Evolutionary conservation across 2,113 vertebrate genomes (phyloP).

Genomic region (Pseudolaguvia tuberculata): DNA sequence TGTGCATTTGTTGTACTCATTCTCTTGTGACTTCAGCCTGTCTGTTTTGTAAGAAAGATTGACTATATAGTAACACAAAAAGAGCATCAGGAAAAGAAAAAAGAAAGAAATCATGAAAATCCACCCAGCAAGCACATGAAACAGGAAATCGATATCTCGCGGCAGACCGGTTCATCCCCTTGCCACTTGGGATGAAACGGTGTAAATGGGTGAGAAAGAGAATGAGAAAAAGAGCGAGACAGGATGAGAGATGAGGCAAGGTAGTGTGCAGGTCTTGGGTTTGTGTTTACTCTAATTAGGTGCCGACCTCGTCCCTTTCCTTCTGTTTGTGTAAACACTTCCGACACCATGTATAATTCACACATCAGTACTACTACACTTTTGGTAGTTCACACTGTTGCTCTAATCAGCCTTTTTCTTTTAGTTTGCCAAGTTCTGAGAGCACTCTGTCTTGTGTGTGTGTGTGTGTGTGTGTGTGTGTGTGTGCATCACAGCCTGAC

Average conservation of each 20-base stretch:
- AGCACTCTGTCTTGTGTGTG: not conserved
- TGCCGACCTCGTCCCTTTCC: not conserved
- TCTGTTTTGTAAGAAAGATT: slow-evolving; percentile 35
- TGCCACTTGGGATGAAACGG: slow-evolving; percentile 39
- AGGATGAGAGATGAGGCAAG: slow-evolving; percentile 1
- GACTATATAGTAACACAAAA: not conserved
- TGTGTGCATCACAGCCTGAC: slow-evolving; percentile 20
- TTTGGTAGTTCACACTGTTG: not conserved
- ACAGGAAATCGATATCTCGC: slow-evolving; percentile 42
- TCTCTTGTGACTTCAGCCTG: slow-evolving; percentile 1
- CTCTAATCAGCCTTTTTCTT: not conserved
- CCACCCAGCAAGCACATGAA: slow-evolving; percentile 14
- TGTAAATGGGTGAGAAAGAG: not conserved
- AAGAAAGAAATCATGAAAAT: slow-evolving; percentile 28
- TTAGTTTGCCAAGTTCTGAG: not conserved
- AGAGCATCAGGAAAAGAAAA: not conserved
- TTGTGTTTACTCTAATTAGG: slow-evolving; percentile 5
- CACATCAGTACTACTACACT: not conserved
- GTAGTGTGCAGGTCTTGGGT: slow-evolving; percentile 33
- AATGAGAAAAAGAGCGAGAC: not conserved
- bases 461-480: not conserved
- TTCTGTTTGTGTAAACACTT: slow-evolving; percentile 3
- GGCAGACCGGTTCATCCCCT: slow-evolving; percentile 18
- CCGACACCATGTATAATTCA: not conserved
- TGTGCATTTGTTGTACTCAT: slow-evolving; percentile 15